These are phyloP conservation scores for Cephus sareptanus DNA, from an alignment of 2,888 invertebrate genomes.

Conservation along the genomic window DNA sequence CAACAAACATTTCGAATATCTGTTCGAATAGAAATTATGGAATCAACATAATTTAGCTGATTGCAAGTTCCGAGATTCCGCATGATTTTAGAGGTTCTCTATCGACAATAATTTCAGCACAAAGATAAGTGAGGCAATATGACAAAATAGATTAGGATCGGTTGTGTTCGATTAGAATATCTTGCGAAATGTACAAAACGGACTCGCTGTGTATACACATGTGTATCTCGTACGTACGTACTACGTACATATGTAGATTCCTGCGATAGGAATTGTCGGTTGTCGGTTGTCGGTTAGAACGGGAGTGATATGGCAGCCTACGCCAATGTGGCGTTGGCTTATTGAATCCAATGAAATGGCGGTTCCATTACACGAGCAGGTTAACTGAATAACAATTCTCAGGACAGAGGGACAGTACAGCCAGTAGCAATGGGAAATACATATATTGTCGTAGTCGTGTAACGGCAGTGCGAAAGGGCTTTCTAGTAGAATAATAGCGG, in stretches of 20 bases:
- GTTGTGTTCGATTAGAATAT: background rate
- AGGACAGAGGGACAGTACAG: background rate
- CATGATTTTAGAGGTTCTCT: background rate
- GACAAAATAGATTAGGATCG: background rate
- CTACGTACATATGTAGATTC: background rate
- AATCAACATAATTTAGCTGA: background rate
- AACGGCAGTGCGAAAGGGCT: background rate
- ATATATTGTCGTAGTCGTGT: background rate
- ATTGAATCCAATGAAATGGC: background rate
- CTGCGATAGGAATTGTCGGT: background rate
- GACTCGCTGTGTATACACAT: background rate
- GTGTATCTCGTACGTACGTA: background rate
- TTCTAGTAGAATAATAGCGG: background rate
- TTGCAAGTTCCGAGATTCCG: background rate
- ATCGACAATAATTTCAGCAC: too few species aligned
- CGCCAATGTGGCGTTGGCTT: background rate
- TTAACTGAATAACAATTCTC: background rate
- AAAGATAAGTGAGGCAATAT: background rate
- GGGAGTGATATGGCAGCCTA: background rate
- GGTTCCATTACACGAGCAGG: background rate
- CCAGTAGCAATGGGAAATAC: background rate
- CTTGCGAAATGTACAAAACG: background rate
- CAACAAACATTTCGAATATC: background rate
- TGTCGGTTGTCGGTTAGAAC: background rate
- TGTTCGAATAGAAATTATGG: background rate